Evolutionary conservation across 1,140 invertebrate species (phyloP).

Genomic region (Augochlora pura): DNA sequence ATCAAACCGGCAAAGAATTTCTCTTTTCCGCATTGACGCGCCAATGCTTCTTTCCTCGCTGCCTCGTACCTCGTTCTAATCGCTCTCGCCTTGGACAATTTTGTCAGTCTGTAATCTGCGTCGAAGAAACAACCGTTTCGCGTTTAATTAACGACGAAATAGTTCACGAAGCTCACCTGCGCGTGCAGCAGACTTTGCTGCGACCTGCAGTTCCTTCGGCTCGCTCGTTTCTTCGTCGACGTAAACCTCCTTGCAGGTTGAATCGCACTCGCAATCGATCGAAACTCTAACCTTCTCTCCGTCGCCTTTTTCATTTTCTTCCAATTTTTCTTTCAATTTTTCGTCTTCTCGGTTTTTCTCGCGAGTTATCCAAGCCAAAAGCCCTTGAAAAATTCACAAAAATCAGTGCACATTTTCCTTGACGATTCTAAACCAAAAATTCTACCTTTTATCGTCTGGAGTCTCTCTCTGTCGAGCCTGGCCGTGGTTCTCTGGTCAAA

Average conservation of each 20-base stretch:
- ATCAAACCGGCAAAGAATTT: neutral
- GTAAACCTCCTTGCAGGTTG: neutral
- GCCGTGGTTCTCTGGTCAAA: neutral
- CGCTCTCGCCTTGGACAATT: conserved; percentile 2
- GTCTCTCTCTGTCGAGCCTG: conserved; percentile 10
- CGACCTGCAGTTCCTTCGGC: neutral
- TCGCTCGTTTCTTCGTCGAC: too few species aligned
- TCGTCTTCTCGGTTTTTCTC: neutral
- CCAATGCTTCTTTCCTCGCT: neutral
- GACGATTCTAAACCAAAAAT: neutral
- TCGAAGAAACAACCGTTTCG: neutral
- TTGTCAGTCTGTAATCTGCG: conserved; percentile 18
- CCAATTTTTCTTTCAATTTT: neutral
- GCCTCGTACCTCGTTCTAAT: neutral
- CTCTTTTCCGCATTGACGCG: neutral
- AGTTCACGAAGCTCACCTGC: neutral
- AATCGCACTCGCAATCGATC: too few species aligned
- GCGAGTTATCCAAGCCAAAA: neutral
- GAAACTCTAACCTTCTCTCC: conserved; percentile 9
- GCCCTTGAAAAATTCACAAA: neutral
- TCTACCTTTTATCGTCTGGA: conserved; percentile 9
- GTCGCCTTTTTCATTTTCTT: neutral
- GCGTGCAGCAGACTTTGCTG: neutral
- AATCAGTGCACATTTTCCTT: neutral
- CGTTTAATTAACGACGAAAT: neutral